Base-by-base conservation (phyloP, 2,113 vertebrate species). In the Pheucticus melanocephalus region DNA sequence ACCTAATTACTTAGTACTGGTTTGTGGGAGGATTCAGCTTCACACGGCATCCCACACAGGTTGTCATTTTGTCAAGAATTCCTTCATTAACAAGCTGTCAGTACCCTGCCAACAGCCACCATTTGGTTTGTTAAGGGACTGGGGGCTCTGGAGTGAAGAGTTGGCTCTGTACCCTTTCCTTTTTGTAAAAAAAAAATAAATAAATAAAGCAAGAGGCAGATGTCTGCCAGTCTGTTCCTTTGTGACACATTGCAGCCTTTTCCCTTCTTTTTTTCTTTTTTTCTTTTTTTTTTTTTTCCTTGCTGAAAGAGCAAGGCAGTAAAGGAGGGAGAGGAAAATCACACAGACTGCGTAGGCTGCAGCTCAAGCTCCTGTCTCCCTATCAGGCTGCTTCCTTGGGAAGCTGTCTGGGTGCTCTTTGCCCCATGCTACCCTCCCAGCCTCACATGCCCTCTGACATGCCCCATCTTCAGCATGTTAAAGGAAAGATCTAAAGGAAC, bases 11-110 rank as follows among this genome's bases (percentile, higher is more conserved):
- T 96, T 88, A 93, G 96, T 93, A 86, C 94, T 96, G 97, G 93
- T 93, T 93, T 91, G 96, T 96, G 86, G 96, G 97, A 68, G 96
- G 97, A 86, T 91, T 97, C 88, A 5, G 96, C 97, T 98, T 98
- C 96, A 96, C 80, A 77, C 7, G 7, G 94, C 97, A 95, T 97
- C 98, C 97, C 97, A 97, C 98, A 97, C 97, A 95, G 96, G 97
- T 98, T 98, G 98, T 98, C 98, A 98, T 98, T 96, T 97, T 97
- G 97, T 98, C 98, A 98, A 98, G 96, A 97, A 98, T 98, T 96
- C 98, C 97, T 98, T 97, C 97, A 98, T 98, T 98, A 98, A 98
- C 98, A 98, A 98, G 97, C 98, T 98, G 98, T 98, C 98, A 98
- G 91, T 98, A 97, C 72, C 94, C 96, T 97, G 98, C 98, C 98